Evolutionary conservation across 2,797 vertebrate species (phyloP), one percentile per base, ranked within the genome.

Genomic region (Monodelphis domestica): DNA sequence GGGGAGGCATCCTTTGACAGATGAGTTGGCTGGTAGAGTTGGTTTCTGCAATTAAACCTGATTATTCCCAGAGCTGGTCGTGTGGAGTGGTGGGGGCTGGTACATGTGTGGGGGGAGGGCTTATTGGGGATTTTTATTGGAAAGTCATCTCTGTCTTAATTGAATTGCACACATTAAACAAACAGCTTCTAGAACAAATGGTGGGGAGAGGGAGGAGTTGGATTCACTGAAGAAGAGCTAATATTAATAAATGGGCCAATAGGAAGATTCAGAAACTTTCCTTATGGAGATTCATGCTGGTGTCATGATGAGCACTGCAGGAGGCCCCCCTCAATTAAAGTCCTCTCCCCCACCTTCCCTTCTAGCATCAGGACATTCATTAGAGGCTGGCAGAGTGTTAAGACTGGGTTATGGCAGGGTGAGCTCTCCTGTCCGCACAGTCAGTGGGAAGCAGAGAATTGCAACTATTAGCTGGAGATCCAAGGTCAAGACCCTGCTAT

Each of bases 71-170:
- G 53, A 94, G 95, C 84, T 24, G 11, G 87, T n/a, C 54, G 93
- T 21, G 50, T 92, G 92, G 87, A 11, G 21, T 50, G 53, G 54
- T 95, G 38, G 88, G 92, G 70, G 70, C 38, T 84, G 38, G 38
- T 50, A 38, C 50, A 26, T 84, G 38, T 84, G 56, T 88, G 91
- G 94, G 94, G 91, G 91, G 87, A 94, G 0, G 4, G 55, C 0
- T 1, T 91, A 95, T 93, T 89, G 78, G 91, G 93, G 90, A 12
- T 84, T 89, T 96, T 97, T 95, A 96, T 94, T 94, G 96, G 93
- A 96, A 98, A 97, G 97, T 91, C 6, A 1, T 97, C 97, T 97
- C 90, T 96, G 96, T 94, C 91, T 98, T 98, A 98, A 98, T 98
- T 97, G 95, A 98, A 97, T 98, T 97, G 94, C 94, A 97, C 97